These are phyloP conservation scores for Mirza zaza DNA, from an alignment of 2,113 vertebrate species.

Conservation along the genomic window DNA sequence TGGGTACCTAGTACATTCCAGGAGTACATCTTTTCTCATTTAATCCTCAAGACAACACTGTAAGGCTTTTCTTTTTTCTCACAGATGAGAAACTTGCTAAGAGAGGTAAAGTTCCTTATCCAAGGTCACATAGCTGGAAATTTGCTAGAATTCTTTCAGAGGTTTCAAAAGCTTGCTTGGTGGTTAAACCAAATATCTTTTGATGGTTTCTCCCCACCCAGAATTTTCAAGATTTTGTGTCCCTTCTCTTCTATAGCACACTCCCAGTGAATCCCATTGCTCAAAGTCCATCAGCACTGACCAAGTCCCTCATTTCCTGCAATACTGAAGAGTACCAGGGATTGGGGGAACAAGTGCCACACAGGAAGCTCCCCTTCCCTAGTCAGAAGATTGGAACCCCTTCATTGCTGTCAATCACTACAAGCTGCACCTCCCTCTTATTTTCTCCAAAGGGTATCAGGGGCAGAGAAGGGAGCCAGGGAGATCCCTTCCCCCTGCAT, in stretches of 20 bases:
- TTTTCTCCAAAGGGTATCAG: background rate
- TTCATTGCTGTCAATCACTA: background rate
- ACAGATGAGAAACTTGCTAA: background rate
- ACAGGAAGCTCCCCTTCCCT: background rate
- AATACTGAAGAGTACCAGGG: background rate
- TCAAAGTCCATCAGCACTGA: background rate
- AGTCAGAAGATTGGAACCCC: background rate
- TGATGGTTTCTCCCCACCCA: background rate
- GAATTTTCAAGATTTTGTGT: background rate
- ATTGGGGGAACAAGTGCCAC: background rate
- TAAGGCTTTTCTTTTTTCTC: background rate
- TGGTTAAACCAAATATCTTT: background rate
- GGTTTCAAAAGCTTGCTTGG: slow-evolving; percentile 1
- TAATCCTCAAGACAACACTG: background rate
- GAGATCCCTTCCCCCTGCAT: background rate
- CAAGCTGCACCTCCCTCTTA: background rate
- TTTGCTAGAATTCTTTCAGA: background rate
- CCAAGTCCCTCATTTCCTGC: background rate
- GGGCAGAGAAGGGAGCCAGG: background rate
- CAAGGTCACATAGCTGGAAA: background rate
- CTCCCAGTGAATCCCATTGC: background rate
- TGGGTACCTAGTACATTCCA: background rate
- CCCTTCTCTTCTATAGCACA: background rate
- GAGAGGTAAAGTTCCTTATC: background rate
- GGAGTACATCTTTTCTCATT: background rate